Percentiles rank a stretch among this genome's conserved stretches.
Conservation (phyloP, 1,140 invertebrate genomes). For the Zeugodacus cucurbitae region DNA sequence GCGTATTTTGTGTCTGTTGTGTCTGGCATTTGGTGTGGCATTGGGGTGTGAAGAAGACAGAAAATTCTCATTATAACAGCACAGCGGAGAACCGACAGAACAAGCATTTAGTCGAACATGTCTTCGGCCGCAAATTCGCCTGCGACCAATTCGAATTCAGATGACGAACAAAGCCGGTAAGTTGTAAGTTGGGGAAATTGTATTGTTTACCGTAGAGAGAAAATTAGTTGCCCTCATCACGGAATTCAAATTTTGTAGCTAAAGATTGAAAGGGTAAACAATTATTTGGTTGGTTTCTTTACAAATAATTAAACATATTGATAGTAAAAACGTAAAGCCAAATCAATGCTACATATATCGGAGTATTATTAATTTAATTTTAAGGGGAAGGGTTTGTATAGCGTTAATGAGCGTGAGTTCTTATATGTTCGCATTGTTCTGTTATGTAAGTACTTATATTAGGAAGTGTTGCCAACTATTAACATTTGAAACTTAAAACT, state of each 20-base stretch:
- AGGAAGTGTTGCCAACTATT: neutral
- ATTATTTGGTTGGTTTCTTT: too few relatives aligned
- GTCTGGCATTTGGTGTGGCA: neutral
- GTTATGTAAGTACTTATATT: neutral
- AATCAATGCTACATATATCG: too few relatives aligned
- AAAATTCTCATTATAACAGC: neutral
- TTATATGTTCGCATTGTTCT: too few relatives aligned
- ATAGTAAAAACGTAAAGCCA: too few relatives aligned
- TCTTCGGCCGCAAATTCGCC: slow-evolving; percentile 34
- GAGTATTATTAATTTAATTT: too few relatives aligned
- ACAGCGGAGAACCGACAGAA: neutral
- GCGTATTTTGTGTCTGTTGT: neutral
- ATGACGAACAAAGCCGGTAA: slow-evolving; percentile 40
- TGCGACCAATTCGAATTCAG: slow-evolving; percentile 25
- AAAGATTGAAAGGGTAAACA: neutral
- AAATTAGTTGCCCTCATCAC: neutral
- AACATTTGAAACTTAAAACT: too few relatives aligned
- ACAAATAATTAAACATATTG: too few relatives aligned
- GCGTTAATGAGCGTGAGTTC: too few relatives aligned
- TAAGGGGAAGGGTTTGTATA: too few relatives aligned
- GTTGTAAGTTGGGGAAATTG: neutral
- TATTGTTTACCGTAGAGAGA: neutral
- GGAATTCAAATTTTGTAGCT: neutral
- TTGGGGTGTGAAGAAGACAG: neutral
- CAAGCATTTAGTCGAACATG: neutral